These are phyloP conservation scores for Bubalus kerabau DNA, from an alignment of 2,113 vertebrate species.

Conservation along the genomic window DNA sequence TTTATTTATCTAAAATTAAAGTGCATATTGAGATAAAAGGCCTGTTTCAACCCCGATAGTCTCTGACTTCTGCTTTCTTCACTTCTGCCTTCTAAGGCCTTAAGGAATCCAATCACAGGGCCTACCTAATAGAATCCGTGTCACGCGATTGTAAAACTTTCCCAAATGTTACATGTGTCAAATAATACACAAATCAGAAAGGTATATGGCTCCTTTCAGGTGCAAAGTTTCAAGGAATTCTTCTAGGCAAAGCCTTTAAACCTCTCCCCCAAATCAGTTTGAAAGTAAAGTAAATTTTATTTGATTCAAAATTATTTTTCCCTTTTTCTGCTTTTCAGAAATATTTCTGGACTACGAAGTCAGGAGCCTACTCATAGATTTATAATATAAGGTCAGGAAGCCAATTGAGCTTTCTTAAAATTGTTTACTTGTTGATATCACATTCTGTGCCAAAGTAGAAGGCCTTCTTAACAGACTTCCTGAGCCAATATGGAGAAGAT, in stretches of 20 bases:
- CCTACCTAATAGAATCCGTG: background rate
- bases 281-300: slow-evolving; percentile 25
- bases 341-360: background rate
- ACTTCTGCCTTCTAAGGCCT: background rate
- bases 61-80: background rate
- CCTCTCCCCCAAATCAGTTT: background rate
- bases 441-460: background rate
- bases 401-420: background rate
- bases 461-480: background rate
- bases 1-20: slow-evolving; percentile 67
- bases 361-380: background rate
- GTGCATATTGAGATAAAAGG: slow-evolving; percentile 31
- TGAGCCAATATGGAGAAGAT: background rate
- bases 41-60: background rate
- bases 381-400: background rate
- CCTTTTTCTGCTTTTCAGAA: background rate
- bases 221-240: background rate
- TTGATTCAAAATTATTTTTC: background rate
- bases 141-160: slow-evolving; percentile 21
- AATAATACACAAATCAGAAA: background rate
- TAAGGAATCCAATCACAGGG: background rate
- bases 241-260: background rate
- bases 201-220: background rate
- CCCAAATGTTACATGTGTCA: background rate
- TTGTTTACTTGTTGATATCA: background rate